Base-by-base conservation (phyloP, 2,113 vertebrate genomes). In the Corythornis vintsioides region DNA sequence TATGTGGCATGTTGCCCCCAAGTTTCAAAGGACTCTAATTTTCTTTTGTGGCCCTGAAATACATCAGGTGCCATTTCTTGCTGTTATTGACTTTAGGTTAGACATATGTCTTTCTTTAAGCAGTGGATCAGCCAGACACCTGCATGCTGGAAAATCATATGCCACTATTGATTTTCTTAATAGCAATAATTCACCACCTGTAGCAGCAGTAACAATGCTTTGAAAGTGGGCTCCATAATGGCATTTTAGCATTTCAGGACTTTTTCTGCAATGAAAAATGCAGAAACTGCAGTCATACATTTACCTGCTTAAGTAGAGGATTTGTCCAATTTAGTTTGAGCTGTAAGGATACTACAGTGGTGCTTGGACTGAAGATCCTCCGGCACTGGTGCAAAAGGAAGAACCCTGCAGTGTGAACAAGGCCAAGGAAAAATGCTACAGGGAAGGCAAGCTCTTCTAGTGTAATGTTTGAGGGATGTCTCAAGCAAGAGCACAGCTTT, bases 61-160 rank as follows among this genome's bases (percentile, higher is more conserved):
- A 43, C 6, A 38, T 53, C 59, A 86, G 45, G 69, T 85, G 64
- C 71, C 18, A 87, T 42, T 93, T 87, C 69, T 61, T 66, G 20
- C 53, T 86, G 57, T 86, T 94, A 79, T 38, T 67, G 74, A 78
- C 64, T 93, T 80, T 11, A 65, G 43, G 21, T 88, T 85, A 80
- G 85, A 92, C 22, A 38, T 48, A 50, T 65, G 66, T 89, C 83
- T 91, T 90, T 73, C 86, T 93, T 93, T 87, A 78, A 96, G 75
- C 67, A 90, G 64, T 83, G 77, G 64, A 90, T 75, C 86, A 90
- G 50, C 20, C 76, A 93, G 59, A 65, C 28, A 88, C 55, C 48
- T 86, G 24, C 19, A 61, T 64, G 71, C 64, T 50, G 60, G 72
- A 93, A 86, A 90, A 90, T 92, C 83, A 84, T 82, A 90, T 38